A percentile compares a stretch with the other conserved stretches of the same genome.
Conservation (phyloP, 2,888 invertebrate genomes). For the Latheticus oryzae region DNA sequence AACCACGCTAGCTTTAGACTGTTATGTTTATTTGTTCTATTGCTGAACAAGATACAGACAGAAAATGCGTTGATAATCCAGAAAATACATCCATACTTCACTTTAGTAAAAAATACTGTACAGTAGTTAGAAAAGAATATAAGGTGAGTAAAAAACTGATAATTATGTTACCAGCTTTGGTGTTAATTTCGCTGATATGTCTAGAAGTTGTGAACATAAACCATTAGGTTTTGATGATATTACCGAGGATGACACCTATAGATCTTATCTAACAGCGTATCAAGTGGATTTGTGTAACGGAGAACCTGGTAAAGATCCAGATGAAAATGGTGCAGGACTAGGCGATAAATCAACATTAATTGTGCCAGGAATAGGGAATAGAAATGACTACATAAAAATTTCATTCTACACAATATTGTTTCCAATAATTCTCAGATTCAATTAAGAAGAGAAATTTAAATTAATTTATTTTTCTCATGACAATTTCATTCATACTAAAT, state of each 20-base stretch:
- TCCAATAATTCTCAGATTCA: too few relatives aligned
- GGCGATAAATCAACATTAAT: conserved; percentile 57
- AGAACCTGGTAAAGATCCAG: conserved; percentile 62
- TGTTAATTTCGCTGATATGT: conserved; percentile 72
- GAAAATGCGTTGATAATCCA: conserved; percentile 70
- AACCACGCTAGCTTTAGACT: conserved; percentile 62
- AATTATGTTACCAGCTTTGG: too few relatives aligned
- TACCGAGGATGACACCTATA: conserved; percentile 68
- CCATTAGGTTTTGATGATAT: conserved; percentile 72
- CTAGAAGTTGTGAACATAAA: conserved; percentile 72
- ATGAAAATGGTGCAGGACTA: conserved; percentile 45
- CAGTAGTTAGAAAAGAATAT: conserved; percentile 73
- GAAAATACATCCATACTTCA: conserved; percentile 65
- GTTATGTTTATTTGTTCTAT: conserved; percentile 75
- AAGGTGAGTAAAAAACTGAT: conserved; percentile 9
- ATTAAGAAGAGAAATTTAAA: too few relatives aligned
- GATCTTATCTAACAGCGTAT: conserved; percentile 74
- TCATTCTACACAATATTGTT: too few relatives aligned
- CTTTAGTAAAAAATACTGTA: conserved; percentile 75
- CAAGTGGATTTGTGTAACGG: conserved; percentile 73
- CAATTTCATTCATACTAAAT: too few relatives aligned
- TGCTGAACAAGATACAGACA: conserved; percentile 69
- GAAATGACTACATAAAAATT: background rate
- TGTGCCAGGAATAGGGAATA: conserved; percentile 48
- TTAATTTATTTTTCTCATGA: too few relatives aligned